A percentile compares a stretch with the other conserved stretches of the same genome.
phyloP scores from a whole-genome alignment of 2,888 invertebrate species.

The Meiosimyza platycephala region DNA sequence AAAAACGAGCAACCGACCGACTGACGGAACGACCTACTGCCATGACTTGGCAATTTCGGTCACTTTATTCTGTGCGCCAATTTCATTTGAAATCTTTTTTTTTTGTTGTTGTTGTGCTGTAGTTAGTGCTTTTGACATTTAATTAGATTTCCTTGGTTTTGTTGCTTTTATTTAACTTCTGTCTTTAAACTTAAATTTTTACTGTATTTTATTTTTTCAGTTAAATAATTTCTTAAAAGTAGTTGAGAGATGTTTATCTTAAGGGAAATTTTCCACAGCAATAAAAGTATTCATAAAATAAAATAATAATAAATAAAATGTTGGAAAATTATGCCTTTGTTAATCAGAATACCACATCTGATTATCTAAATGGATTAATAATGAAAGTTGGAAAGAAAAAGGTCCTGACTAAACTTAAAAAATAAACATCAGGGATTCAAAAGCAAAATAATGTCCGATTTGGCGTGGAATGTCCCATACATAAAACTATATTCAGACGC shows the following conservation, averaged over 20 bases:
- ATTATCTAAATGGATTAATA: too few species aligned
- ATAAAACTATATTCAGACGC: too few species aligned
- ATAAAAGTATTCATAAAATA: background rate
- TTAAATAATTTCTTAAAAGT: constrained; percentile 2
- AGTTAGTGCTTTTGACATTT: constrained; percentile 15
- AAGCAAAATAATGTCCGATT: too few species aligned
- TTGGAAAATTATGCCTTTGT: too few species aligned
- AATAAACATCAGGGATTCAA: too few species aligned
- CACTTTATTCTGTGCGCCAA: background rate
- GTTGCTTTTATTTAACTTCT: constrained; percentile 10
- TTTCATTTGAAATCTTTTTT: background rate
- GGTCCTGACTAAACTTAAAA: too few species aligned
- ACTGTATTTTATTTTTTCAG: background rate
- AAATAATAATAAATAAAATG: too few species aligned
- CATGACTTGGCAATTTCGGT: background rate
- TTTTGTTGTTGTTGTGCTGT: background rate
- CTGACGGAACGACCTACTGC: background rate
- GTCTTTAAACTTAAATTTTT: constrained; percentile 29
- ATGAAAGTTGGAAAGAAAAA: too few species aligned
- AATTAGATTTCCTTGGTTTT: constrained; percentile 20
- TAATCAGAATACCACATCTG: too few species aligned
- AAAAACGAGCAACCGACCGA: background rate
- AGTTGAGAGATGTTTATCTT: constrained; percentile 10
- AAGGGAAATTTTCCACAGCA: background rate
- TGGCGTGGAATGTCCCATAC: too few species aligned